Percentiles rank a stretch among this genome's conserved stretches.
phyloP scores from a whole-genome alignment of 2,888 invertebrate genomes.

The Andrena trimmerana region DNA sequence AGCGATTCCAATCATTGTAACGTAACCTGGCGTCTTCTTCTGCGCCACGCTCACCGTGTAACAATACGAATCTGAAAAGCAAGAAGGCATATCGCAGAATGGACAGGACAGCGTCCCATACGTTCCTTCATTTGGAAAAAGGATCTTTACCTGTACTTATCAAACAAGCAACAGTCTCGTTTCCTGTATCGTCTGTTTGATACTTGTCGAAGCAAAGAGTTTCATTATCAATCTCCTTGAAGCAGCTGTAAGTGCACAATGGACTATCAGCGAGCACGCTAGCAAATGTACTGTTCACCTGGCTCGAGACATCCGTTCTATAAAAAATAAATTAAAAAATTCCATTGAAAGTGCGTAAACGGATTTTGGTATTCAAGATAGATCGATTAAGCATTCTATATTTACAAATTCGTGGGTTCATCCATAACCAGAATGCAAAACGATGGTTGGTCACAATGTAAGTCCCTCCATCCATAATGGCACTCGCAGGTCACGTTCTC shows the following conservation, averaged over 20 bases:
- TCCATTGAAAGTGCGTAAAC: background rate
- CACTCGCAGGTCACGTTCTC: constrained; percentile 78
- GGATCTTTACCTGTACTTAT: constrained; percentile 37
- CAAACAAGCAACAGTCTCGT: constrained; percentile 42
- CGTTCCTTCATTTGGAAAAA: background rate
- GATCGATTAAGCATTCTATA: background rate
- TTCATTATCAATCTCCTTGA: constrained; percentile 37
- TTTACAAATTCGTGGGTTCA: constrained; percentile 23
- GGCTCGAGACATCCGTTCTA: constrained; percentile 34
- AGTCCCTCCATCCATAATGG: constrained; percentile 75
- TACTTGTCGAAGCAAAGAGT: constrained; percentile 41
- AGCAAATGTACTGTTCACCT: constrained; percentile 39
- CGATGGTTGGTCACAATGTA: constrained; percentile 64
- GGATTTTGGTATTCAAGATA: background rate
- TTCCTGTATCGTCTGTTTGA: background rate
- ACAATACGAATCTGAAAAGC: constrained; percentile 27
- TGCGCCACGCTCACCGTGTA: background rate
- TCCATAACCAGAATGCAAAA: constrained; percentile 57
- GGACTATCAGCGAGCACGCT: constrained; percentile 41
- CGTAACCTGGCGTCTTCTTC: background rate
- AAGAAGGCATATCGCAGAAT: background rate
- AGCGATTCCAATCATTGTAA: constrained; percentile 23
- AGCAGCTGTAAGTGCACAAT: constrained; percentile 36
- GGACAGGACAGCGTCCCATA: background rate
- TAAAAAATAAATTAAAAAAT: background rate